Base-by-base conservation (phyloP, 2,113 vertebrate genomes). In the Theristicus caerulescens region DNA sequence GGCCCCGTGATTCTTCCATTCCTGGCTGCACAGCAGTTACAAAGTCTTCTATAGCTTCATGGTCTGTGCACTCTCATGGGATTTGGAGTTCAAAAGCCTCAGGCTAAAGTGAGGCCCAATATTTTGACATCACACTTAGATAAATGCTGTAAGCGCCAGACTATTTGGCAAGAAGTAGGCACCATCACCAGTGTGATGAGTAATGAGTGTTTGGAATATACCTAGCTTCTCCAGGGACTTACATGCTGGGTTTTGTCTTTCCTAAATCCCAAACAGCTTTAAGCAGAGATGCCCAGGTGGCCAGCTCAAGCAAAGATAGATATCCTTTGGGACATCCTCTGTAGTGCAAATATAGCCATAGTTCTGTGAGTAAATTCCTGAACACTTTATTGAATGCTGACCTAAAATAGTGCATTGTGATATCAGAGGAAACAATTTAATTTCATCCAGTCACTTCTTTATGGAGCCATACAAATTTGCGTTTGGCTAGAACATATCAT, bases 391-490 rank as follows among this genome's bases (percentile, higher is more conserved):
- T 79, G 77, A 94, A 52, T 47, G 62, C 25, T 93, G 78, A 90
- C 82, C 69, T 90, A 94, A 96, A 96, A 93, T 69, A 91, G 78
- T 42, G 82, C 78, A 78, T 90, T 94, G 73, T 89, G 36, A 32
- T 64, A 92, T 87, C 77, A 90, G 90, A 94, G 90, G 84, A 95
- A 90, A 77, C 40, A 14, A 47, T 72, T 94, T 90, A 25, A 88
- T 96, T 96, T 96, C 62, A 95, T 88, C 57, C 82, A 92, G 61
- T 86, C 57, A 29, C 57, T 95, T 85, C 64, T 87, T 77, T 61
- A 81, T 8, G 34, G 42, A 93, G 59, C 27, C 21, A 9, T 59
- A 76, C 27, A 57, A 57, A 70, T 86, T 72, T 70, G 34, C 82
- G 18, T 83, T 93, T 92, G 52, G 14, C 64, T 91, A 74, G 57